A percentile compares a stretch with the other conserved stretches of the same genome.
phyloP scores from a whole-genome alignment of 2,888 invertebrate species.

The Myopa testacea region DNA sequence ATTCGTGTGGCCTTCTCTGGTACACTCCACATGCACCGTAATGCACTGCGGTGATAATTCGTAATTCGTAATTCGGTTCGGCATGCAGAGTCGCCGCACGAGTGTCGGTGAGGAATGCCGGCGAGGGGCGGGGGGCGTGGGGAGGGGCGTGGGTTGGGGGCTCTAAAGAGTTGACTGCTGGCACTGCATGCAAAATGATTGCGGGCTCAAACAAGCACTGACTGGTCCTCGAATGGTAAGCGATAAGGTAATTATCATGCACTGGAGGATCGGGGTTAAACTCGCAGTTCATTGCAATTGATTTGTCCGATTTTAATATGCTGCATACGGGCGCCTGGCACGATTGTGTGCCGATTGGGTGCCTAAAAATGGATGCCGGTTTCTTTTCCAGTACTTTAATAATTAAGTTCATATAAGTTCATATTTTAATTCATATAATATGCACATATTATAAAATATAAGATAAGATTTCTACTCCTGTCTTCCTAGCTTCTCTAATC shows the following conservation, averaged over 20 bases:
- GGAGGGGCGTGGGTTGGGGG: background rate
- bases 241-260: slow-evolving; percentile 37
- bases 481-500: too few relatives aligned
- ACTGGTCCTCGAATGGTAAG: slow-evolving; percentile 17
- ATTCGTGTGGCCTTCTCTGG: slow-evolving; percentile 17
- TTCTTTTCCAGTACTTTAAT: background rate
- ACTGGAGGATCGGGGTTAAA: slow-evolving; percentile 24
- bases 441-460: too few relatives aligned
- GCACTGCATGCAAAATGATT: slow-evolving; percentile 22
- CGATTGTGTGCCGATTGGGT: too few relatives aligned
- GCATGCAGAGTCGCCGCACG: slow-evolving; percentile 26
- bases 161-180: background rate
- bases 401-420: background rate
- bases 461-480: too few relatives aligned
- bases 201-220: slow-evolving; percentile 26
- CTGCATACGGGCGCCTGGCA: too few relatives aligned
- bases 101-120: background rate
- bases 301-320: slow-evolving; percentile 9
- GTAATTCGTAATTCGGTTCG: slow-evolving; percentile 28
- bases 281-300: slow-evolving; percentile 33
- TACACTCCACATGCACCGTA: slow-evolving; percentile 31
- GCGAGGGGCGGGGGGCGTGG: background rate
- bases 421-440: too few relatives aligned
- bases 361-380: too few relatives aligned
- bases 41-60: slow-evolving; percentile 40